A percentile compares a stretch with the other conserved stretches of the same genome.
Conservation (phyloP, 1,140 invertebrate species). For the Metaphire vulgaris region DNA sequence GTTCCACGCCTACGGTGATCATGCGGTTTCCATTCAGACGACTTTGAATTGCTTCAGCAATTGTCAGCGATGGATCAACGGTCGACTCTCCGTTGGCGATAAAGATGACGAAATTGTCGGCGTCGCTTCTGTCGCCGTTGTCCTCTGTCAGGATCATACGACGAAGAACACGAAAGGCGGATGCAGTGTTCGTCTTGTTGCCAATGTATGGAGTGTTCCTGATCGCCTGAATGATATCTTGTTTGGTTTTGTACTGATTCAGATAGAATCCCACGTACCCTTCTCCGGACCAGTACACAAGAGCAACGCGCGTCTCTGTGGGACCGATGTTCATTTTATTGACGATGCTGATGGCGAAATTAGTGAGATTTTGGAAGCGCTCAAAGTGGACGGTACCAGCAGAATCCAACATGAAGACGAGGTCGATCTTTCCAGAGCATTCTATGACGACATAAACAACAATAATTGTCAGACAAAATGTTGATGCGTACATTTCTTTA, state of each 20-base stretch:
- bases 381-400: slow-evolving; percentile 10
- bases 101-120: slow-evolving; percentile 23
- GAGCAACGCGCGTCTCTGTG: not conserved
- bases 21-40: slow-evolving; percentile 9
- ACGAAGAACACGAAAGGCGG: slow-evolving; percentile 14
- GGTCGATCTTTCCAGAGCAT: slow-evolving; percentile 21
- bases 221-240: slow-evolving; percentile 25
- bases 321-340: not conserved
- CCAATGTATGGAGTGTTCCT: slow-evolving; percentile 19
- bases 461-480: no score
- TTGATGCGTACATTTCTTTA: no score
- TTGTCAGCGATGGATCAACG: slow-evolving; percentile 10
- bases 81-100: slow-evolving; percentile 25
- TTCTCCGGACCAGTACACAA: slow-evolving; percentile 10
- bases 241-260: slow-evolving; percentile 19
- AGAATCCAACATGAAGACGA: slow-evolving; percentile 19
- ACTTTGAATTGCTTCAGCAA: slow-evolving; percentile 14
- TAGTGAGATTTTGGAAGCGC: slow-evolving; percentile 12
- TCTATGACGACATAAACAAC: slow-evolving; percentile 6
- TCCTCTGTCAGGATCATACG: slow-evolving; percentile 16
- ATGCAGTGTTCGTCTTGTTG: slow-evolving; percentile 21
- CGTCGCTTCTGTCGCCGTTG: slow-evolving; percentile 22
- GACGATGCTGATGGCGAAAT: not conserved
- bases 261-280: slow-evolving; percentile 23
- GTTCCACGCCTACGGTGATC: slow-evolving; percentile 1